Evolutionary conservation across 2,888 invertebrate species (phyloP).

Genomic region (Metopia argyrocephala): DNA sequence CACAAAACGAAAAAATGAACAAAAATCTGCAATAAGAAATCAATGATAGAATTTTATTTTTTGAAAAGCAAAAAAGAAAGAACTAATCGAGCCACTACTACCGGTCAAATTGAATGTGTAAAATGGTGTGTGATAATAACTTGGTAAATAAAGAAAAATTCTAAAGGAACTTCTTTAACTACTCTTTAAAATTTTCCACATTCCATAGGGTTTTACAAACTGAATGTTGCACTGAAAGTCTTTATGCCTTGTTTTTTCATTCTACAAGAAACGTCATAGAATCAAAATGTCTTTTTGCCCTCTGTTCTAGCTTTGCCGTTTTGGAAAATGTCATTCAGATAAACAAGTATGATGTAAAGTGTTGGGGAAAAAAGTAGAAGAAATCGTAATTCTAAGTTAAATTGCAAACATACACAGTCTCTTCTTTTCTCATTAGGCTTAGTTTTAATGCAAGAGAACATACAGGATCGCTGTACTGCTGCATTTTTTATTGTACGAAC

Average conservation of each 20-base stretch:
- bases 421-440: too few species aligned
- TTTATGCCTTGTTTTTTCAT: not conserved
- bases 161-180: too few species aligned
- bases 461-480: too few species aligned
- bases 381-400: too few species aligned
- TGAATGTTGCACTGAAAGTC: not conserved
- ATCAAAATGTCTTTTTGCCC: conserved; percentile 7
- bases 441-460: too few species aligned
- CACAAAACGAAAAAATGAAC: too few species aligned
- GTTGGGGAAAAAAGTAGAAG: conserved; percentile 31
- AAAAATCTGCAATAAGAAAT: conserved; percentile 11
- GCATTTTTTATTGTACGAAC: too few species aligned
- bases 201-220: not conserved
- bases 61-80: not conserved
- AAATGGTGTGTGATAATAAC: too few species aligned
- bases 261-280: not conserved
- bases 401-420: too few species aligned
- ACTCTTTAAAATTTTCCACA: too few species aligned
- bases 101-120: too few species aligned
- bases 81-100: not conserved
- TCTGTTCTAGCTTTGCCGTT: not conserved
- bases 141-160: too few species aligned
- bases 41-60: conserved; percentile 37
- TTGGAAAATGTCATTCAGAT: conserved; percentile 24
- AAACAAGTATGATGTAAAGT: conserved; percentile 11